Evolutionary conservation across 2,797 vertebrate genomes (phyloP), one percentile per base, ranked within the genome.

Genomic region (Characodon lateralis): DNA sequence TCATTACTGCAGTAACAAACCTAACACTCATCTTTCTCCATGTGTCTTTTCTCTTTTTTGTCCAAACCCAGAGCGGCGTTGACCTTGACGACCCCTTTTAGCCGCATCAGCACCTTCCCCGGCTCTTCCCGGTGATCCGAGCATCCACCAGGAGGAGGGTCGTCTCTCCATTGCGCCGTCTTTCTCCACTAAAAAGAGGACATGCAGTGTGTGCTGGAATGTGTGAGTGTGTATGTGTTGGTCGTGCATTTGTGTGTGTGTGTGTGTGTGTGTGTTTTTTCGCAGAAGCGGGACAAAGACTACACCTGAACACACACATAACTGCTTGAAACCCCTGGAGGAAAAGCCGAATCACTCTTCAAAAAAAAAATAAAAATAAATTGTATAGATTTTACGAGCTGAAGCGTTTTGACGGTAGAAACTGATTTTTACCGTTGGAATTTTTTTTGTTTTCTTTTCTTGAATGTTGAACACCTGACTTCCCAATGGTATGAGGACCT

Each of bases 71-170:
- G 98, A 98, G 93, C 91, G 96, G 97, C 95, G 97, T 97, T 90
- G 98, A 99, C 95, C 96, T 98, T 95, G 98, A 99, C 94, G 98
- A 99, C 96, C 97, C 97, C 91, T 99, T 97, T 97, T 99, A 99
- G 97, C 95, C 85, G 73, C 81, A 93, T 90, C 88, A 83, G 87
- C 78, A 61, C 85, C 75, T 82, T 73, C 80, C 71, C 78, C 77
- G 69, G 81, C 90, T 91, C 92, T 89, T 93, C 91, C 90, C 59
- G 81, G 89, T 79, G 89, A 90, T 84, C 43, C 71, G 78, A 82
- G 84, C 84, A 58, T 80, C 92, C 72, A 74, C 88, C 84, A 82
- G 72, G 81, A 89, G 88, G 91, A 91, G 88, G 86, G 89, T 79
- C 76, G 85, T 91, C 83, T 91, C 91, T 92, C 91, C 88, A 89